A percentile compares a stretch with the other conserved stretches of the same genome.
These are phyloP conservation scores for Drosophila equinoxialis DNA, from an alignment of 1,140 invertebrate genomes.

Conservation along the genomic window DNA sequence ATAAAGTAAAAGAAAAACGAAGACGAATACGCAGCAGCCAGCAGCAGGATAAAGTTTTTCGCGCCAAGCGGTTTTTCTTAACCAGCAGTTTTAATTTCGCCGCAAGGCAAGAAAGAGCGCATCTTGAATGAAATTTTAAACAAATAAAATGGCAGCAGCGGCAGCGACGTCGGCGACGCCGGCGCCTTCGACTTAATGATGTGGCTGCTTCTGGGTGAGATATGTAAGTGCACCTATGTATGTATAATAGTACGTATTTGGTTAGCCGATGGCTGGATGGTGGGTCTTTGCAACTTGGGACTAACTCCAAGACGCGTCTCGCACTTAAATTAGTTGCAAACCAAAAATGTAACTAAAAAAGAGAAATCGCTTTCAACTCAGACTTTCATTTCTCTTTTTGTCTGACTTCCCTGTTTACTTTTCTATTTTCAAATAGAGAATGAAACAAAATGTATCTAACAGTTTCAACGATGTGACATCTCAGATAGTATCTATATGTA, in stretches of 20 bases:
- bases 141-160: slow-evolving; percentile 64
- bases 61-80: slow-evolving; percentile 60
- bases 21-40: slow-evolving; percentile 4
- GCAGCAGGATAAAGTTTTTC: slow-evolving; percentile 60
- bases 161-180: slow-evolving; percentile 11
- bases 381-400: not conserved
- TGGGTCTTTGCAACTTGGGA: not conserved
- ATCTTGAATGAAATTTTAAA: slow-evolving; percentile 67
- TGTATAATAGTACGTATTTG: not conserved
- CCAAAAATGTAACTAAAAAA: slow-evolving; percentile 31
- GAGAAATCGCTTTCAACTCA: slow-evolving; percentile 9
- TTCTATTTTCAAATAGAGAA: not conserved
- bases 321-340: slow-evolving; percentile 60
- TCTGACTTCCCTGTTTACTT: not conserved
- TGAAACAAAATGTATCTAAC: not conserved
- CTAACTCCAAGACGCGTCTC: slow-evolving; percentile 10
- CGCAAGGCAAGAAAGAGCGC: slow-evolving; percentile 50
- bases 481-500: too few species aligned
- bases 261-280: not conserved
- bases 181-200: slow-evolving; percentile 63
- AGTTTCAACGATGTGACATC: too few species aligned
- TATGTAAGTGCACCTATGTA: not conserved
- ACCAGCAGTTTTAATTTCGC: slow-evolving; percentile 75
- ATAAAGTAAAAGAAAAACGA: not conserved
- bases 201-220: slow-evolving; percentile 45